phyloP scores from a whole-genome alignment of 1,140 invertebrate genomes.

The Antheraea pernyi region DNA sequence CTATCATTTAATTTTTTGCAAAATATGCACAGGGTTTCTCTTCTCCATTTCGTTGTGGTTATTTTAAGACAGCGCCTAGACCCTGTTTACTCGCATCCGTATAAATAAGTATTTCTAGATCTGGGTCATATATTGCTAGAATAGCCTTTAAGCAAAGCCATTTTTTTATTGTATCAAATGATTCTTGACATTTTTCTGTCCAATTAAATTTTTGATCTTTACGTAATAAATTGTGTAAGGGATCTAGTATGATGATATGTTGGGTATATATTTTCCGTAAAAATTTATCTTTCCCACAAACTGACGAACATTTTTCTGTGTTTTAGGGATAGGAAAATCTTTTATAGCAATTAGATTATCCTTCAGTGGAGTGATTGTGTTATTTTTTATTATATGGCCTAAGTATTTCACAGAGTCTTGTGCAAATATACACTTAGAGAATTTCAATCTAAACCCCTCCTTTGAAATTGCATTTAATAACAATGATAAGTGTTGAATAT shows the following conservation, averaged over 20 bases:
- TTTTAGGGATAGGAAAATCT: conserved; percentile 25
- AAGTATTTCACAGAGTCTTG: background rate
- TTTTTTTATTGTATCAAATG: conserved; percentile 18
- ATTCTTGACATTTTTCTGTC: conserved; percentile 16
- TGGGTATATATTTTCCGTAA: conserved; percentile 10
- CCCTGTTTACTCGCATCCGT: conserved; percentile 14
- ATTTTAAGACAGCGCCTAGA: conserved; percentile 14
- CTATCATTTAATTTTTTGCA: conserved; percentile 7
- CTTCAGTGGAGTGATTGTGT: conserved; percentile 23
- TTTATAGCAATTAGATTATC: conserved; percentile 27
- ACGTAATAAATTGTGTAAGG: no score
- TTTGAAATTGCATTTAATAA: no score
- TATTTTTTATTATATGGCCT: conserved; percentile 29
- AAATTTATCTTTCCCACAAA: conserved; percentile 29
- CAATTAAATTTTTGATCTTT: conserved; percentile 15
- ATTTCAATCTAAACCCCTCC: conserved; percentile 17
- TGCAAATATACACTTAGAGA: conserved; percentile 29
- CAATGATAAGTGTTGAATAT: conserved; percentile 18
- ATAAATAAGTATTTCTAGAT: conserved; percentile 19
- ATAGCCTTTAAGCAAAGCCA: conserved; percentile 15
- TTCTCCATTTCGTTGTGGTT: conserved; percentile 9
- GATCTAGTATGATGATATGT: conserved; percentile 16
- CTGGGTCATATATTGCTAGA: conserved; percentile 16
- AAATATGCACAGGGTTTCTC: conserved; percentile 13
- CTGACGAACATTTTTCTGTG: conserved; percentile 22